Base-by-base conservation (phyloP, 2,113 vertebrate genomes). In the Scomber scombrus region DNA sequence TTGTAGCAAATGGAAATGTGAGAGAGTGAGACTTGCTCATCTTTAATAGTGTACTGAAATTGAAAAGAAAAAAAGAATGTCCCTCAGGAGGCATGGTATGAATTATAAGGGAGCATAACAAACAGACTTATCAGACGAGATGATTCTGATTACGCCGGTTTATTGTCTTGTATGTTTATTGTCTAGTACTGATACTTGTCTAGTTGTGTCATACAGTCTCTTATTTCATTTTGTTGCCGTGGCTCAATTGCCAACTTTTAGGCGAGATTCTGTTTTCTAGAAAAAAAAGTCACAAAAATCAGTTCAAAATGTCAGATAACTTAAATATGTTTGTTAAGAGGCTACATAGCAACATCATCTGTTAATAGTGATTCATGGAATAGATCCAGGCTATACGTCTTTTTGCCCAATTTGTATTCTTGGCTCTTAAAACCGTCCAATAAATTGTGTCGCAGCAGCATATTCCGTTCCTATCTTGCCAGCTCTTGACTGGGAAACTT, bases 401-500 rank as follows among this genome's bases (percentile, higher is more conserved):
- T 45, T 26, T 43, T 46, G 6, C 46, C 19, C 2, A 2, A 49
- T 70, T 26, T 70, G 46, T 45, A 11, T 65, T 71, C 56, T 26
- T 71, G 29, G 65, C 70, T 75, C 71, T 82, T 63, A 56, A 52
- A 75, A 62, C 26, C 5, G 57, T 74, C 58, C 26, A 56, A 1
- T 84, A 46, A 61, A 82, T 47, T 60, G 51, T 51, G 55, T 69
- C 49, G 4, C 76, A 63, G 85, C 60, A 54, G 29, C 45, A 19
- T 52, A 54, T 75, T 71, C 31, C 62, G 31, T 19, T 75, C 68
- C 64, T 46, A 26, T 69, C 71, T 79, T 58, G 21, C 49, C 76
- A 76, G 54, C 54, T 75, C 46, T 67, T 49, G 18, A 70, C 85
- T 80, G 78, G 84, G 74, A 88, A 76, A 54, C 69, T 69, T 71